phyloP scores from a whole-genome alignment of 2,888 invertebrate genomes.

The Oasisia sp. region DNA sequence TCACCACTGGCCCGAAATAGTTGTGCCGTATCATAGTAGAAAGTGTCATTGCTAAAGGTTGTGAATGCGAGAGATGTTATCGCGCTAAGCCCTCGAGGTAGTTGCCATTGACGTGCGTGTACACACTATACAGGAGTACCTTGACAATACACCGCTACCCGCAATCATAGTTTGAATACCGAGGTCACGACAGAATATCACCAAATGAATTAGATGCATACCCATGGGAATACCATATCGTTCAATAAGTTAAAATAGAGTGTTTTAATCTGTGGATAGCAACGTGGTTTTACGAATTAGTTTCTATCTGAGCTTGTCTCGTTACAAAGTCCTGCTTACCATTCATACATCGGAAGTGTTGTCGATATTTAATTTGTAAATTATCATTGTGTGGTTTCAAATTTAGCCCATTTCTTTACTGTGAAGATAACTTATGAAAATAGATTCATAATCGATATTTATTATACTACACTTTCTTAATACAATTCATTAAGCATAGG shows the following conservation, averaged over 20 bases:
- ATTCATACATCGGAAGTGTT: neutral
- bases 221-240: neutral
- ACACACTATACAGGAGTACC: neutral
- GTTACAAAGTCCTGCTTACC: neutral
- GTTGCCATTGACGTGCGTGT: too few species aligned
- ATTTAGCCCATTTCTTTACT: neutral
- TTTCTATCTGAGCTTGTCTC: neutral
- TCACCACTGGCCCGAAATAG: neutral
- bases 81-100: neutral
- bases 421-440: neutral
- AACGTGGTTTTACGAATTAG: neutral
- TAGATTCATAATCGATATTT: neutral
- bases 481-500: too few species aligned
- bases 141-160: neutral
- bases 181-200: neutral
- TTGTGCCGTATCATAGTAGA: neutral
- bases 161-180: neutral
- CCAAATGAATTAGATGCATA: neutral
- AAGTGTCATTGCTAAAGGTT: neutral
- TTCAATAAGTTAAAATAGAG: neutral
- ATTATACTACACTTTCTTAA: too few species aligned
- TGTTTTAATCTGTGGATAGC: neutral
- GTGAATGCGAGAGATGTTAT: neutral
- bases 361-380: neutral
- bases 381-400: neutral